Percentiles rank a stretch among this genome's conserved stretches.
These are phyloP conservation scores for Sarcophaga variegata DNA, from an alignment of 2,888 invertebrate species.

Conservation along the genomic window DNA sequence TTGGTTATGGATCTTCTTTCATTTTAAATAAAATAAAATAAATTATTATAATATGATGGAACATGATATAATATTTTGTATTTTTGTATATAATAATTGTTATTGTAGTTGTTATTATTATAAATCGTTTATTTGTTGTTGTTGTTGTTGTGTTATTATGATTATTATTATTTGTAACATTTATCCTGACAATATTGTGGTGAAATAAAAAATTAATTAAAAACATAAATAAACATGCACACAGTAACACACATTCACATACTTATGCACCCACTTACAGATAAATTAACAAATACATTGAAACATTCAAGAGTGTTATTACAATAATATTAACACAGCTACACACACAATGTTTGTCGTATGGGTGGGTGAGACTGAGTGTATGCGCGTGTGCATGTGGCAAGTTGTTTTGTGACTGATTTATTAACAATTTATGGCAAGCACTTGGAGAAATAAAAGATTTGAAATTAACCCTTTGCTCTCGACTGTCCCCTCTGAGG, in stretches of 20 bases:
- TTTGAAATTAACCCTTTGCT: too few species aligned
- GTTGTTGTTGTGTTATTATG: not conserved
- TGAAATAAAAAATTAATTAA: slow-evolving; percentile 33
- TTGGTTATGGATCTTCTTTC: too few species aligned
- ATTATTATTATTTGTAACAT: not conserved
- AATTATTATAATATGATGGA: not conserved
- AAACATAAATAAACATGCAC: slow-evolving; percentile 34
- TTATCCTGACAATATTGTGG: slow-evolving; percentile 52
- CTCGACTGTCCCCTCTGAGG: too few species aligned
- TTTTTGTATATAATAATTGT: not conserved
- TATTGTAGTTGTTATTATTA: not conserved
- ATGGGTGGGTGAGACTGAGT: too few species aligned
- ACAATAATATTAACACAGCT: too few species aligned
- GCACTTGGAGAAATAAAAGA: not conserved
- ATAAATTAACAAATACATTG: too few species aligned
- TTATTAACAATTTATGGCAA: too few species aligned
- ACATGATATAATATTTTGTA: not conserved
- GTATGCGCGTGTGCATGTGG: too few species aligned
- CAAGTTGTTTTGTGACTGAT: too few species aligned
- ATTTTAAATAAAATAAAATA: not conserved
- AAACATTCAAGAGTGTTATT: too few species aligned
- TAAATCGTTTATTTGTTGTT: not conserved
- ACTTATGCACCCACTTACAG: too few species aligned
- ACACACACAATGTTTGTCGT: too few species aligned
- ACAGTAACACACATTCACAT: not conserved